A percentile compares a stretch with the other conserved stretches of the same genome.
phyloP scores from a whole-genome alignment of 2,113 vertebrate genomes.

The Tachycineta bicolor region DNA sequence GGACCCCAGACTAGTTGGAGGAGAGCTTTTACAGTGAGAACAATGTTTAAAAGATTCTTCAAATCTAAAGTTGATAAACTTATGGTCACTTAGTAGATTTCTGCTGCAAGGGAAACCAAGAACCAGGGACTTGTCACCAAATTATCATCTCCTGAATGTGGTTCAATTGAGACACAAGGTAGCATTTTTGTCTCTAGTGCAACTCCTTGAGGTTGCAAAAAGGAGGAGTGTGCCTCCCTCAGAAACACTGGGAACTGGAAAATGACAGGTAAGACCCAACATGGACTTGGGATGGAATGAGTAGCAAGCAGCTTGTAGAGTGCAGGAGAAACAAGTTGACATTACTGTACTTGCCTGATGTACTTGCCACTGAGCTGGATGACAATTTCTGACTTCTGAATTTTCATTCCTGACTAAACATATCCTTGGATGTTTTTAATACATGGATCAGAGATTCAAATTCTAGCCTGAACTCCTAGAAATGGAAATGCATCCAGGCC shows the following conservation, averaged over 20 bases:
- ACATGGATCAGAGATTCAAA: neutral
- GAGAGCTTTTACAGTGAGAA: neutral
- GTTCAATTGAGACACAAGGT: neutral
- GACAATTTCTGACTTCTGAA: neutral
- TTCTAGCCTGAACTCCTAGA: neutral
- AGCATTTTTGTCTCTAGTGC: neutral
- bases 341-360: neutral
- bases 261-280: neutral
- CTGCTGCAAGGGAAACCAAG: neutral
- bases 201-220: neutral
- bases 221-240: neutral
- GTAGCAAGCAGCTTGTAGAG: neutral
- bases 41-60: neutral
- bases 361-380: neutral
- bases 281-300: fast-evolving
- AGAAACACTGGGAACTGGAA: neutral
- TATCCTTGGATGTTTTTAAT: neutral
- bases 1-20: neutral
- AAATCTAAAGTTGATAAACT: neutral
- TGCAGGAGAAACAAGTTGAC: neutral
- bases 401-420: neutral
- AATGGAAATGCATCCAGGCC: neutral
- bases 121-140: neutral
- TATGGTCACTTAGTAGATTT: neutral
- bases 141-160: neutral